Percentiles rank a stretch among this genome's conserved stretches.
Evolutionary conservation across 2,888 invertebrate species (phyloP).

Genomic region (Minunthozetes semirufus): DNA sequence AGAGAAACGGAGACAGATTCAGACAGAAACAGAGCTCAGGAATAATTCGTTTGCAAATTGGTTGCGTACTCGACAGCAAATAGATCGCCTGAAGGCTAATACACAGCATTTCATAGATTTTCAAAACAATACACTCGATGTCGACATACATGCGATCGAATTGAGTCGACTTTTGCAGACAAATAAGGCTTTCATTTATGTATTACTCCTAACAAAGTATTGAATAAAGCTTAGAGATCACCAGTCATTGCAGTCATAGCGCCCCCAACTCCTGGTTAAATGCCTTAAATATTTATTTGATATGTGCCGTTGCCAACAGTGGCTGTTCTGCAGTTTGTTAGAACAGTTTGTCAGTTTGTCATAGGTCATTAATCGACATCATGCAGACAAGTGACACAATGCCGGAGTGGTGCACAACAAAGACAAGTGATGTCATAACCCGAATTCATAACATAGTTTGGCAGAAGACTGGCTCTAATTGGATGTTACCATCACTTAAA

Average conservation of each 20-base stretch:
- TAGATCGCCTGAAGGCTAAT: neutral
- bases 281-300: slow-evolving; percentile 27
- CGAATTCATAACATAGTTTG: slow-evolving; percentile 10
- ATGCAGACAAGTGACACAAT: slow-evolving; percentile 24
- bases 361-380: slow-evolving; percentile 28
- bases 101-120: neutral
- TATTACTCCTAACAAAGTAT: slow-evolving; percentile 7
- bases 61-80: slow-evolving; percentile 16
- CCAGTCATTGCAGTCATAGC: slow-evolving; percentile 13
- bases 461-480: slow-evolving; percentile 18
- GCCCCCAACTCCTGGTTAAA: slow-evolving; percentile 22
- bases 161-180: slow-evolving; percentile 8
- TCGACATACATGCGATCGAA: slow-evolving; percentile 10
- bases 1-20: too few species aligned
- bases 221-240: slow-evolving; percentile 1
- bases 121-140: neutral
- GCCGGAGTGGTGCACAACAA: neutral
- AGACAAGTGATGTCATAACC: slow-evolving; percentile 4
- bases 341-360: slow-evolving; percentile 5
- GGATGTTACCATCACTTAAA: slow-evolving; percentile 4
- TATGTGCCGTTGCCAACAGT: neutral
- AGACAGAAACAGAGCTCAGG: neutral
- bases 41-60: neutral
- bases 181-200: slow-evolving; percentile 20
- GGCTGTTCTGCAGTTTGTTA: neutral